Evolutionary conservation across 2,797 vertebrate genomes (phyloP).

Genomic region (Myripristis murdjan): DNA sequence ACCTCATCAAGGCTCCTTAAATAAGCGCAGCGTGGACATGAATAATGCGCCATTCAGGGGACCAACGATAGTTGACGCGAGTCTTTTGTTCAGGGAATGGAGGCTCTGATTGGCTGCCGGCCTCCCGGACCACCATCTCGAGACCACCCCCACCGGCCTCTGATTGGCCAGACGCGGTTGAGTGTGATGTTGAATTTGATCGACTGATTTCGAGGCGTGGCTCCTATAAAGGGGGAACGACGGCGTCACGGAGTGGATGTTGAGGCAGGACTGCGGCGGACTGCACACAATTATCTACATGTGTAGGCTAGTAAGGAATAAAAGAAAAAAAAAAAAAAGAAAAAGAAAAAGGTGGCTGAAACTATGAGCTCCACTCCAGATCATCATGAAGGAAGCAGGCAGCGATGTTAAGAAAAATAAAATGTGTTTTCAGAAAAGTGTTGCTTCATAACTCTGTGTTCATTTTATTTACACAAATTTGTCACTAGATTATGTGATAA

Average conservation of each 20-base stretch:
- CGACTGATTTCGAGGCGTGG: constrained; percentile 90
- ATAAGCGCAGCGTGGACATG: constrained; percentile 60
- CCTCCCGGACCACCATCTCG: constrained; percentile 85
- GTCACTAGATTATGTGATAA: no score
- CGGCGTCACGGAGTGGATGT: constrained; percentile 19
- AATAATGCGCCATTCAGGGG: constrained; percentile 71
- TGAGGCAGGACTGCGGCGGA: not conserved
- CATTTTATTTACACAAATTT: no score
- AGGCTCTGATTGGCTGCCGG: constrained; percentile 76
- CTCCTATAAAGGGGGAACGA: constrained; percentile 76
- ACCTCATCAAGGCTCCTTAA: constrained; percentile 76
- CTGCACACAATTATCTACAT: not conserved
- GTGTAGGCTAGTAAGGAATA: constrained; percentile 8
- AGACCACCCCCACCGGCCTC: constrained; percentile 64
- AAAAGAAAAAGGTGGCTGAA: constrained; percentile 13
- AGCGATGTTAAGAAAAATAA: constrained; percentile 8
- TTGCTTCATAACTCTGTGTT: no score
- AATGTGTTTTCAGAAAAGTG: no score
- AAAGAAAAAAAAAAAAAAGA: no score
- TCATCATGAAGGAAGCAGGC: not conserved
- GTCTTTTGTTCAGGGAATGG: constrained; percentile 64
- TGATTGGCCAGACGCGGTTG: constrained; percentile 80
- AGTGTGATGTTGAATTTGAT: constrained; percentile 86
- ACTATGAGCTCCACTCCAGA: not conserved
- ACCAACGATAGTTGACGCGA: constrained; percentile 72